phyloP scores from a whole-genome alignment of 2,888 invertebrate genomes.

The Eurytoma californica region DNA sequence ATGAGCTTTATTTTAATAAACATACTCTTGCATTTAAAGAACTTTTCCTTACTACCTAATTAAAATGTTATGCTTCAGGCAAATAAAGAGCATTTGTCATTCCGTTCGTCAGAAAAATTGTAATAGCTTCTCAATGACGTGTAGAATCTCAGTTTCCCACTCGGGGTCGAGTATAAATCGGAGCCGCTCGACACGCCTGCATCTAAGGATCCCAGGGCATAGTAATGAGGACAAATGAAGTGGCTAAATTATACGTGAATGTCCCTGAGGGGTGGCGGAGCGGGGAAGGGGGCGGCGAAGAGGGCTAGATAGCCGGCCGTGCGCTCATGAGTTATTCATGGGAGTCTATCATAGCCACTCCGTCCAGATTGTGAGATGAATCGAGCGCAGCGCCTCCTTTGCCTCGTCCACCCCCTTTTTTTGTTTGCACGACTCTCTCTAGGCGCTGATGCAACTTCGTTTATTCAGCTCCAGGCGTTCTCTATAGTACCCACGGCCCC shows the following conservation, averaged over 20 bases:
- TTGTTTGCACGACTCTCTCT: conserved; percentile 24
- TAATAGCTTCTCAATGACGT: too few relatives aligned
- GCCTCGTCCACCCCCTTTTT: neutral
- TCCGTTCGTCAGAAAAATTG: too few relatives aligned
- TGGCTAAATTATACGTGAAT: conserved; percentile 73
- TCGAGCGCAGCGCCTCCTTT: conserved; percentile 67
- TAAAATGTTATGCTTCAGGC: too few relatives aligned
- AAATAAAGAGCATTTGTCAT: too few relatives aligned
- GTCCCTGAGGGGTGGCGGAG: conserved; percentile 67
- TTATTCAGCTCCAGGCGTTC: conserved; percentile 21
- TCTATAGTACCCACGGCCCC: too few relatives aligned
- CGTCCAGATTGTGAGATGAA: conserved; percentile 74
- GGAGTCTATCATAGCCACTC: conserved; percentile 73
- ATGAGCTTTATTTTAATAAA: too few relatives aligned
- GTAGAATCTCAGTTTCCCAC: too few relatives aligned
- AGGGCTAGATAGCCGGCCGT: conserved; percentile 24
- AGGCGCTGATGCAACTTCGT: conserved; percentile 11
- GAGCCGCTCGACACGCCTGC: neutral
- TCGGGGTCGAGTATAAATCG: conserved; percentile 25
- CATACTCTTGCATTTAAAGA: too few relatives aligned
- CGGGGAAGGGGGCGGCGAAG: neutral
- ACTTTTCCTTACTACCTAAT: too few relatives aligned
- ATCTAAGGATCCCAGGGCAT: conserved; percentile 62
- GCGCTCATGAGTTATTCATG: conserved; percentile 73
- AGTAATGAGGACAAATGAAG: conserved; percentile 74